Evolutionary conservation across 2,888 invertebrate species (phyloP).

Genomic region (Orchesellides sinensis): DNA sequence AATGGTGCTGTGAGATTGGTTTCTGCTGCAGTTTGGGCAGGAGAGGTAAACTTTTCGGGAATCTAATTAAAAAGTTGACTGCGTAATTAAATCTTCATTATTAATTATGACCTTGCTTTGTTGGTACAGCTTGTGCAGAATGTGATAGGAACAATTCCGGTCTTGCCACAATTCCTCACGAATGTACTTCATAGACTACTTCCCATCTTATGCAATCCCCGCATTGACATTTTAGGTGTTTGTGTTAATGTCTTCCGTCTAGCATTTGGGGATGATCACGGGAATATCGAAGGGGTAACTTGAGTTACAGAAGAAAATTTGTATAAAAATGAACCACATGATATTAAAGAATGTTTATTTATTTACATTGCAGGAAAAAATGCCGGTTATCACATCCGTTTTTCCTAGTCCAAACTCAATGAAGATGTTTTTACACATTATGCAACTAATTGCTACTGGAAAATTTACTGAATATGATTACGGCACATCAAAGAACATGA

Average conservation of each 20-base stretch:
- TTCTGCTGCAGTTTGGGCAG: constrained; percentile 20
- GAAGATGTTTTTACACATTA: constrained; percentile 49
- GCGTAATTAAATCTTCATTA: background rate
- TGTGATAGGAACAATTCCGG: constrained; percentile 41
- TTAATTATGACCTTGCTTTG: background rate
- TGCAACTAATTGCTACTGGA: constrained; percentile 54
- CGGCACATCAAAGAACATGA: constrained; percentile 33
- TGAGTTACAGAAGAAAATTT: too few species aligned
- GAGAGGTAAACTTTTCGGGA: constrained; percentile 11
- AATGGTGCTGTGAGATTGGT: constrained; percentile 38
- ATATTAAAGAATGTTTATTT: background rate
- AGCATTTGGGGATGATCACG: constrained; percentile 57
- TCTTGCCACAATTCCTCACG: constrained; percentile 48
- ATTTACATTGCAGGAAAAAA: constrained; percentile 30
- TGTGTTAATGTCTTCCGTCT: constrained; percentile 41
- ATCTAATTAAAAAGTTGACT: background rate
- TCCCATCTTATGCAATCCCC: constrained; percentile 52
- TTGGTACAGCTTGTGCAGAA: constrained; percentile 32
- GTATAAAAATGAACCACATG: background rate
- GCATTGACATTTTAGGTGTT: constrained; percentile 58
- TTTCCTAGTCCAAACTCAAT: constrained; percentile 48
- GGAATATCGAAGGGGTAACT: constrained; percentile 42
- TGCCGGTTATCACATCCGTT: constrained; percentile 47
- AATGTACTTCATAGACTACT: constrained; percentile 44
- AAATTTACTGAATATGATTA: constrained; percentile 58